phyloP scores from a whole-genome alignment of 1,140 invertebrate species.

The Drosophila tani region DNA sequence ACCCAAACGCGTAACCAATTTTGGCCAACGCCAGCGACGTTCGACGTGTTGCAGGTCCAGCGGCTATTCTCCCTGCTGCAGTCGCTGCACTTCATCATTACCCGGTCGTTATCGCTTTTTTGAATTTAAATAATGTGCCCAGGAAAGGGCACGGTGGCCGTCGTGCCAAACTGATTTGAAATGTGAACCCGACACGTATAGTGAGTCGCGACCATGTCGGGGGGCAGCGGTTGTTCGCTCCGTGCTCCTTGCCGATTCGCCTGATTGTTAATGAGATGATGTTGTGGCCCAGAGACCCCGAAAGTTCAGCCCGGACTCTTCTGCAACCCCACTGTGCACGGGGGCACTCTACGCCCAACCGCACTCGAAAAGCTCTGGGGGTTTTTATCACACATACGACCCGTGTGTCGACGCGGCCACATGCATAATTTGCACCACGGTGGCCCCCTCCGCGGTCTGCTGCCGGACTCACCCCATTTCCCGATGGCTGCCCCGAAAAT shows the following conservation, averaged over 20 bases:
- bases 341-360: constrained; percentile 24
- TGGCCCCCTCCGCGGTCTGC: neutral
- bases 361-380: constrained; percentile 62
- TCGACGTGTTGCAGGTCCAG: constrained; percentile 30
- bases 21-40: constrained; percentile 61
- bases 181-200: constrained; percentile 62
- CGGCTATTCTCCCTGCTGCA: constrained; percentile 25
- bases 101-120: constrained; percentile 79
- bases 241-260: constrained; percentile 25
- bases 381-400: constrained; percentile 75
- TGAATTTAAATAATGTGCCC: constrained; percentile 73
- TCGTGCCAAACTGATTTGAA: constrained; percentile 63
- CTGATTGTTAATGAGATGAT: constrained; percentile 74
- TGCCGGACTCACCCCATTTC: neutral
- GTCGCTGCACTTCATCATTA: constrained; percentile 73
- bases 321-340: neutral
- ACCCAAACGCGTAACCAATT: constrained; percentile 80
- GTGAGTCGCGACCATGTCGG: constrained; percentile 30
- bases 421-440: constrained; percentile 64
- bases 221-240: constrained; percentile 9
- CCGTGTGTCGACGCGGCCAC: constrained; percentile 54
- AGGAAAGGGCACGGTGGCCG: neutral
- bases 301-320: constrained; percentile 14
- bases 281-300: constrained; percentile 42
- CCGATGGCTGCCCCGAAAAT: constrained; percentile 40